Evolutionary conservation across 2,888 invertebrate species (phyloP).

Genomic region (Gastrophysa polygoni): DNA sequence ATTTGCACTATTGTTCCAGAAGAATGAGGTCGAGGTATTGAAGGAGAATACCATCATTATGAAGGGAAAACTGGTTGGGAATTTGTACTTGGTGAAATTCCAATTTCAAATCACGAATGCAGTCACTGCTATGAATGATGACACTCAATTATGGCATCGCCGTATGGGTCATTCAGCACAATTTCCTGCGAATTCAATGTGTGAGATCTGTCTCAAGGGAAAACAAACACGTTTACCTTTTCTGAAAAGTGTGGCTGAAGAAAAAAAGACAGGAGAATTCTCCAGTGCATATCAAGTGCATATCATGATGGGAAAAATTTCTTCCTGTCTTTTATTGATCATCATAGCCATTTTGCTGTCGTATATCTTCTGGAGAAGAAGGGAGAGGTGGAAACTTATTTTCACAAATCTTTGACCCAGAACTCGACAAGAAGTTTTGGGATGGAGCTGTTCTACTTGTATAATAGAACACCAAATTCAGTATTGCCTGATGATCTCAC

Average conservation of each 20-base stretch:
- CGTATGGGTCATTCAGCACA: background rate
- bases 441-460: slow-evolving; percentile 37
- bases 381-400: slow-evolving; percentile 34
- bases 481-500: slow-evolving; percentile 14
- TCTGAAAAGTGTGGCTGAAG: slow-evolving; percentile 19
- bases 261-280: slow-evolving; percentile 26
- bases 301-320: slow-evolving; percentile 34
- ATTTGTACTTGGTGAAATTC: slow-evolving; percentile 15
- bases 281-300: slow-evolving; percentile 34
- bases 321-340: slow-evolving; percentile 39
- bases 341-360: slow-evolving; percentile 35
- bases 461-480: slow-evolving; percentile 30
- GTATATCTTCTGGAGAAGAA: slow-evolving; percentile 39
- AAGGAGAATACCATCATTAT: background rate
- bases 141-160: background rate
- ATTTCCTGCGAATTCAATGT: background rate
- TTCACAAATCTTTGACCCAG: slow-evolving; percentile 37
- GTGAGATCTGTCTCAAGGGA: slow-evolving; percentile 8
- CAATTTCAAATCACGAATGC: background rate
- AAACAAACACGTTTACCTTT: slow-evolving; percentile 2
- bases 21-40: background rate
- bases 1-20: slow-evolving; percentile 13
- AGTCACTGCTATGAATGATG: background rate
- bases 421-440: slow-evolving; percentile 36
- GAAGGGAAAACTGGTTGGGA: background rate